Percentiles rank a stretch among this genome's conserved stretches.
These are phyloP conservation scores for Melanotaenia trifasciata DNA, from an alignment of 2,797 vertebrate genomes.

Conservation along the genomic window DNA sequence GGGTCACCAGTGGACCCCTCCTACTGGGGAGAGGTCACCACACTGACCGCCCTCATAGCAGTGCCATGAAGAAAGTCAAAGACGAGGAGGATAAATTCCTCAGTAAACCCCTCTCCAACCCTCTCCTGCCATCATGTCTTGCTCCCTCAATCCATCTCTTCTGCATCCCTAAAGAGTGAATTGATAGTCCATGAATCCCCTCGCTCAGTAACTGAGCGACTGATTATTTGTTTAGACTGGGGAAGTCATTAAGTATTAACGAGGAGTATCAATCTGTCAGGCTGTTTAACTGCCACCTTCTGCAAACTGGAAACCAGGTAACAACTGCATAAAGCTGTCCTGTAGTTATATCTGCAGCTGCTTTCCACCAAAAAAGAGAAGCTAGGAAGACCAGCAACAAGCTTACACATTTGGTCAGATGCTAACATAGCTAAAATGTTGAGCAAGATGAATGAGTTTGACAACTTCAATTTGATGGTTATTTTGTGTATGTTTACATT, in stretches of 20 bases:
- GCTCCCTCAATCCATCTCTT: slow-evolving; percentile 51
- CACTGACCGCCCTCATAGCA: slow-evolving; percentile 86
- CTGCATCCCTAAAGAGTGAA: slow-evolving; percentile 46
- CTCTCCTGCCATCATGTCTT: slow-evolving; percentile 73
- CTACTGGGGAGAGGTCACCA: slow-evolving; percentile 76
- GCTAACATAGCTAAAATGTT: background rate
- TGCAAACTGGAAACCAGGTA: slow-evolving; percentile 31
- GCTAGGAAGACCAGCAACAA: background rate
- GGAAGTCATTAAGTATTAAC: slow-evolving; percentile 76
- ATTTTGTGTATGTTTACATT: slow-evolving; percentile 13
- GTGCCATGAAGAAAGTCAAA: slow-evolving; percentile 78
- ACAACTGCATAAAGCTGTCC: slow-evolving; percentile 20
- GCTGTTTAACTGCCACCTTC: slow-evolving; percentile 27
- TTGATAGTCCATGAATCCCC: slow-evolving; percentile 56
- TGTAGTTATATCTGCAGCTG: background rate
- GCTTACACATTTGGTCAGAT: background rate
- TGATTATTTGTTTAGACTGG: slow-evolving; percentile 90
- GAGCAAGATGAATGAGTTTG: slow-evolving; percentile 6
- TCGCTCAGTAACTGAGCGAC: slow-evolving; percentile 64
- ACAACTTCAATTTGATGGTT: slow-evolving; percentile 10
- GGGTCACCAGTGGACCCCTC: slow-evolving; percentile 82
- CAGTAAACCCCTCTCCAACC: slow-evolving; percentile 72
- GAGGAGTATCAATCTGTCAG: slow-evolving; percentile 62
- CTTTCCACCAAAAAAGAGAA: slow-evolving; percentile 4
- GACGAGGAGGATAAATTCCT: slow-evolving; percentile 83